phyloP scores from a whole-genome alignment of 2,888 invertebrate species.

The Saturnia pavonia region DNA sequence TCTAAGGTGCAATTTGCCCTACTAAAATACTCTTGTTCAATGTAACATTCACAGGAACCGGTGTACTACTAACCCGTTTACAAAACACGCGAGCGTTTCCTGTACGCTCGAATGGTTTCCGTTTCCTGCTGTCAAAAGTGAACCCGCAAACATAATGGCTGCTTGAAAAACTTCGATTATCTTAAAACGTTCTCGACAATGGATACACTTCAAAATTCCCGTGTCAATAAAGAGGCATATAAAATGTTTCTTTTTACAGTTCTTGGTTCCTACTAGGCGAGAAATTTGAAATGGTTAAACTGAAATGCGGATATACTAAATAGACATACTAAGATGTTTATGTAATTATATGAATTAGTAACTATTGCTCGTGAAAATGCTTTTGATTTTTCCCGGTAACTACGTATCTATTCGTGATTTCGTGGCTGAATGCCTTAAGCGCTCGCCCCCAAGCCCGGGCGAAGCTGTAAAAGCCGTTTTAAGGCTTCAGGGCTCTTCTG shows the following conservation, averaged over 20 bases:
- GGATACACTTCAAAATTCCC: background rate
- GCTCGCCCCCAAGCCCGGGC: no score
- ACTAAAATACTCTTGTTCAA: background rate
- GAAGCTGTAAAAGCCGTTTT: no score
- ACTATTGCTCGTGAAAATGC: no score
- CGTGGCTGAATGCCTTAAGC: no score
- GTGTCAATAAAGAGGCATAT: background rate
- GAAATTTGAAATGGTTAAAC: no score
- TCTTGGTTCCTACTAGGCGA: no score
- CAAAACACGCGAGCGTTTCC: constrained; percentile 7
- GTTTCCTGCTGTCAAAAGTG: background rate
- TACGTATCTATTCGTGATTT: no score
- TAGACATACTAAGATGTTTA: no score
- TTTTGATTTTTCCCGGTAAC: no score
- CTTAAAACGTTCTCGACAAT: background rate
- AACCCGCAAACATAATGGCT: background rate
- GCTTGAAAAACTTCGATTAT: background rate
- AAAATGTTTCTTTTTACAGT: background rate
- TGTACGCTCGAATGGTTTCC: constrained; percentile 7
- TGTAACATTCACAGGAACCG: background rate
- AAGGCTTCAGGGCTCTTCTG: no score
- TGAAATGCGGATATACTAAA: no score
- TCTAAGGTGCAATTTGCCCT: background rate
- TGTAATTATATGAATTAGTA: no score
- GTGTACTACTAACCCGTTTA: background rate